Conservation (phyloP, 1,140 invertebrate genomes). For the Drosophila asahinai region DNA sequence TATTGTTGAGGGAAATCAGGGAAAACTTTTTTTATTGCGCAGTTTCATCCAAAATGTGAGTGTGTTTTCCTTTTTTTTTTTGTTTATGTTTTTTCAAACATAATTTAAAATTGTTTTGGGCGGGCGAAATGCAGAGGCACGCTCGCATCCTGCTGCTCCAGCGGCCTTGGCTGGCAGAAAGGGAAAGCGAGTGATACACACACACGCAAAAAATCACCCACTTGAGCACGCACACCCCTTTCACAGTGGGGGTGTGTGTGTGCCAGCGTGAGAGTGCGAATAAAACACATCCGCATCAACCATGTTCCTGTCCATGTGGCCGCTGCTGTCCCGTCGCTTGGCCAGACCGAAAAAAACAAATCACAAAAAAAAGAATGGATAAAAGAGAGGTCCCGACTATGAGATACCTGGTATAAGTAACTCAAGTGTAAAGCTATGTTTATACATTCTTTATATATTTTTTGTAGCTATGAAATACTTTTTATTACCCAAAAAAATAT, state of each 20-base stretch:
- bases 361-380: neutral
- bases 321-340: constrained; percentile 56
- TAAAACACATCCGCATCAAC: constrained; percentile 54
- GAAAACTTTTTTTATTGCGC: constrained; percentile 70
- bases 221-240: constrained; percentile 60
- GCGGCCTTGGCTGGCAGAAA: constrained; percentile 58
- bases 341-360: constrained; percentile 35
- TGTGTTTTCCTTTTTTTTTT: constrained; percentile 3
- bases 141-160: constrained; percentile 34
- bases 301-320: constrained; percentile 60
- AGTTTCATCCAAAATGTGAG: neutral
- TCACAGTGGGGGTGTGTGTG: constrained; percentile 3
- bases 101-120: constrained; percentile 80
- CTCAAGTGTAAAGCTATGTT: too few species aligned
- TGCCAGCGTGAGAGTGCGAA: constrained; percentile 3
- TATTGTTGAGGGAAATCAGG: constrained; percentile 74
- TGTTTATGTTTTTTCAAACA: constrained; percentile 59
- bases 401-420: neutral
- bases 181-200: constrained; percentile 24
- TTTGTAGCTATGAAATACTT: too few species aligned
- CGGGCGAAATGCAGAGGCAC: constrained; percentile 64
- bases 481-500: neutral
- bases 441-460: too few species aligned
- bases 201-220: constrained; percentile 43
- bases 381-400: neutral